Conservation (phyloP, 1,140 invertebrate genomes). For the Drosophila nasuta region DNA sequence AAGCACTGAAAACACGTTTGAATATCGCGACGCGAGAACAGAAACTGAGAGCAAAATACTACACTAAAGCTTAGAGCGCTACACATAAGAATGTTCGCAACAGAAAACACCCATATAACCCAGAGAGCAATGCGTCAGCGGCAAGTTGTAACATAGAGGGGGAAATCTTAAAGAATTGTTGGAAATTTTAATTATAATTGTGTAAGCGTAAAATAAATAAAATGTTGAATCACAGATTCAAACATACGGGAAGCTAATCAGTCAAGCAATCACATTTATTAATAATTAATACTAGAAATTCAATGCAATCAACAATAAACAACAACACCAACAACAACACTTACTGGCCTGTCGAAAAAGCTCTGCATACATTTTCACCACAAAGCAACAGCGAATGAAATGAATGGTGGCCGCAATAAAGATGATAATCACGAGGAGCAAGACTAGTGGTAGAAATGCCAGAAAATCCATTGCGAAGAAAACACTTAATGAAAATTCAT, state of each 20-base stretch:
- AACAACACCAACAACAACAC: background rate
- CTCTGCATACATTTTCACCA: conserved; percentile 30
- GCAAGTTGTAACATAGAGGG: background rate
- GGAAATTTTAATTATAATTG: conserved; percentile 1
- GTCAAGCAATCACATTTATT: background rate
- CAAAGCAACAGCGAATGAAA: conserved; percentile 49
- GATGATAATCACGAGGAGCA: conserved; percentile 16
- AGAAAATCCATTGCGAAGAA: conserved; percentile 33
- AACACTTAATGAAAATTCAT: conserved; percentile 11
- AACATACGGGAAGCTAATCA: background rate
- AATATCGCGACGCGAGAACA: conserved; percentile 6
- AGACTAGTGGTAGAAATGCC: conserved; percentile 30
- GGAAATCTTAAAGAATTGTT: background rate
- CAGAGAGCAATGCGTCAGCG: background rate
- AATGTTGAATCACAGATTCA: background rate
- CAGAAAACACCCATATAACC: conserved; percentile 2
- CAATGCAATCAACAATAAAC: background rate
- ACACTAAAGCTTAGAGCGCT: background rate
- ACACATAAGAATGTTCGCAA: background rate
- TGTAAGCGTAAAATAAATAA: background rate
- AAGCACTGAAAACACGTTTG: conserved; percentile 16
- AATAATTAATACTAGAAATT: background rate
- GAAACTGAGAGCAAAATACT: conserved; percentile 4
- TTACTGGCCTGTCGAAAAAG: conserved; percentile 46
- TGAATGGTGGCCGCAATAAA: conserved; percentile 28